These are phyloP conservation scores for Boulengeromyrus knoepffleri DNA, from an alignment of 2,113 vertebrate genomes.

Conservation along the genomic window DNA sequence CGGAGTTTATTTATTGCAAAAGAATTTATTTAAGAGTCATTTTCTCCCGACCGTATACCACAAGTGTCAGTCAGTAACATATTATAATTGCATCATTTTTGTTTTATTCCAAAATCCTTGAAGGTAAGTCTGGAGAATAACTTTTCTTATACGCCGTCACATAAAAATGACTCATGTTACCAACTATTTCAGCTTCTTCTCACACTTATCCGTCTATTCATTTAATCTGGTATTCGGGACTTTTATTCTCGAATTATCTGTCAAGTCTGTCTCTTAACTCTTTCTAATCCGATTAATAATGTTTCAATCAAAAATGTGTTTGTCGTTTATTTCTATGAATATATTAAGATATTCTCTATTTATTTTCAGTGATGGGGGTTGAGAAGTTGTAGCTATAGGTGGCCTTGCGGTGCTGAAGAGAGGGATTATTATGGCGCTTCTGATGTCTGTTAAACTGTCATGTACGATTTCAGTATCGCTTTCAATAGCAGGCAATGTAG, in stretches of 20 bases:
- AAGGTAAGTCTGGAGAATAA: constrained; percentile 30
- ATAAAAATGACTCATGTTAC: background rate
- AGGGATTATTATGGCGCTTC: background rate
- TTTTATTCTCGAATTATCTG: background rate
- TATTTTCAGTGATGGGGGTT: background rate
- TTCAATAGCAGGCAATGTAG: background rate
- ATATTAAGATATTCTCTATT: background rate
- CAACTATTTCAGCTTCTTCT: background rate
- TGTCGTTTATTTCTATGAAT: background rate
- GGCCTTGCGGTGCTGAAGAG: background rate
- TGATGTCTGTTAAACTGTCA: background rate
- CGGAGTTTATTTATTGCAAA: background rate
- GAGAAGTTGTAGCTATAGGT: background rate
- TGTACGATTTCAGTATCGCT: background rate
- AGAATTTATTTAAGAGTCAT: background rate
- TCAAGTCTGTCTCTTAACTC: background rate
- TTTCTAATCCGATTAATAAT: background rate
- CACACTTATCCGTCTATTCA: background rate
- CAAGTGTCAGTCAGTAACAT: background rate
- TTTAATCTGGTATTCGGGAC: background rate
- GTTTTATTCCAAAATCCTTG: background rate
- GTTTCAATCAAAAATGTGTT: background rate
- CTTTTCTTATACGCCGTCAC: background rate
- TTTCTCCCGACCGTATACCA: background rate
- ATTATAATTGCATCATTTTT: constrained; percentile 1